Percentiles rank a stretch among this genome's conserved stretches.
These are phyloP conservation scores for Zapus hudsonius DNA, from an alignment of 2,113 vertebrate genomes.

Conservation along the genomic window DNA sequence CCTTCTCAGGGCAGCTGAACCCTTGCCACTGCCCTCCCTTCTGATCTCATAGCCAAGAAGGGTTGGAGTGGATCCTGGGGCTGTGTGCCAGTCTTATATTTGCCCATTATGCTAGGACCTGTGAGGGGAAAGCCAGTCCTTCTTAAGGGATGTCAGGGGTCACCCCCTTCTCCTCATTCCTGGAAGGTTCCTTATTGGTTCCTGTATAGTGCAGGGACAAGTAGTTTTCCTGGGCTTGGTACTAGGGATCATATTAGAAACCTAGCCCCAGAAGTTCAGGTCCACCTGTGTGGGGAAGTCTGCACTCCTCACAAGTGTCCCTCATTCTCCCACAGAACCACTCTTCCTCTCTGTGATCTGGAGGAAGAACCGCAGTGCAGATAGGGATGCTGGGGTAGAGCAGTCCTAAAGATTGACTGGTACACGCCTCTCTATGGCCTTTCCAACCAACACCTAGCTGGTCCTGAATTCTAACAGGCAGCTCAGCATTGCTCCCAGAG, in stretches of 20 bases:
- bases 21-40: neutral
- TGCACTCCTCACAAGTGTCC: neutral
- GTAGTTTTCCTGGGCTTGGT: neutral
- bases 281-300: neutral
- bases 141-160: constrained; percentile 25
- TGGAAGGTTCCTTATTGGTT: constrained; percentile 53
- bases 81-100: constrained; percentile 19
- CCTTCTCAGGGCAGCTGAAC: neutral
- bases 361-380: neutral
- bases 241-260: too few relatives aligned
- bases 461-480: neutral
- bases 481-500: neutral
- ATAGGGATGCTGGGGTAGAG: neutral
- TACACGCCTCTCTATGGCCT: neutral
- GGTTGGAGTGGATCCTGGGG: constrained; percentile 20
- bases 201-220: neutral
- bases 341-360: neutral
- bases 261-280: neutral
- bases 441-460: neutral
- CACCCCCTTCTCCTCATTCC: constrained; percentile 19
- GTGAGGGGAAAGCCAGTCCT: constrained; percentile 19
- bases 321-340: neutral
- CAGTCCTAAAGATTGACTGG: neutral
- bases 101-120: neutral
- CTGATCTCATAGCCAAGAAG: neutral